Percentiles rank a stretch among this genome's conserved stretches.
Conservation (phyloP, 2,797 vertebrate genomes). For the Echiichthys vipera region DNA sequence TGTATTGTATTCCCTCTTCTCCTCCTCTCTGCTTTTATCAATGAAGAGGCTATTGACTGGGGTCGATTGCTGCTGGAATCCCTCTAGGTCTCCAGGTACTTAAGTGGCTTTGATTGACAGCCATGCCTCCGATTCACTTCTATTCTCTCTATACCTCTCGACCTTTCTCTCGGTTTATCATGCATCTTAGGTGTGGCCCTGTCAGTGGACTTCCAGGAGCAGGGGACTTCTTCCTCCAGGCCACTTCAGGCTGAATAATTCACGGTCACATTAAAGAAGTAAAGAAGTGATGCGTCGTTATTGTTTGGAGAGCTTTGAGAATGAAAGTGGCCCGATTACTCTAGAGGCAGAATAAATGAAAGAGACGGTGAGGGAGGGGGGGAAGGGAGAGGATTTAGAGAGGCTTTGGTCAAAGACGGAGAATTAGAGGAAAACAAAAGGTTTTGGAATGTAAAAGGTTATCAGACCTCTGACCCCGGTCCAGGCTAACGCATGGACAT, state of each 20-base stretch:
- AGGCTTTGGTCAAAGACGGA: constrained; percentile 22
- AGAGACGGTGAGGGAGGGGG: not conserved
- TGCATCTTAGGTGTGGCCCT: constrained; percentile 8
- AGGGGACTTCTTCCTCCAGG: not conserved
- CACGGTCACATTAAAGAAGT: constrained; percentile 11
- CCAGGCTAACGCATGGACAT: constrained; percentile 44
- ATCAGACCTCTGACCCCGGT: constrained; percentile 73
- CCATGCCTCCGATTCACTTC: constrained; percentile 34
- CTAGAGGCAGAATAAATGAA: constrained; percentile 1
- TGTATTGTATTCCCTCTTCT: constrained; percentile 15
- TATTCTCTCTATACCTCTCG: constrained; percentile 2
- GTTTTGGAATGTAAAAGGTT: constrained; percentile 80
- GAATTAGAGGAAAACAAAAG: constrained; percentile 40
- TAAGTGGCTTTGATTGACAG: constrained; percentile 75
- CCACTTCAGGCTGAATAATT: constrained; percentile 17
- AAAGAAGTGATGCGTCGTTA: constrained; percentile 8
- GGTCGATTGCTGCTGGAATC: constrained; percentile 66
- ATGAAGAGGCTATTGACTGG: constrained; percentile 72
- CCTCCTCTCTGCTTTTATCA: constrained; percentile 62
- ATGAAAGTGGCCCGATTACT: constrained; percentile 2
- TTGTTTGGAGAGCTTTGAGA: constrained; percentile 16
- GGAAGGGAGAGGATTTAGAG: not conserved
- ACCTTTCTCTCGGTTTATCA: not conserved
- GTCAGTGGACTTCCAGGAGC: constrained; percentile 7
- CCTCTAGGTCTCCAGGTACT: constrained; percentile 60